Conservation (phyloP, 2,113 vertebrate species). For the Petrocephalus microphthalmus region DNA sequence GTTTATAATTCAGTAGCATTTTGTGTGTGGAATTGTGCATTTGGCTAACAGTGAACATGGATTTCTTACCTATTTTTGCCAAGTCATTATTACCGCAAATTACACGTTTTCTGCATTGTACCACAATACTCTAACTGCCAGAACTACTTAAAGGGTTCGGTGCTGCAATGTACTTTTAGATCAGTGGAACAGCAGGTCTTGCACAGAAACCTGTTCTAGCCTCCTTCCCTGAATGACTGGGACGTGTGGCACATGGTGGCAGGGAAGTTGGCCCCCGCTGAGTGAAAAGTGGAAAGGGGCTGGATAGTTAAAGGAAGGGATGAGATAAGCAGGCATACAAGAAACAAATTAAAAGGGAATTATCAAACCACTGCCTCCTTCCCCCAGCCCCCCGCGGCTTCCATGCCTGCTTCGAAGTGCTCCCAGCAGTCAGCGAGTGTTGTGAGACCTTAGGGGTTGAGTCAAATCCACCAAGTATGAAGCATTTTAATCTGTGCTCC, state of each 20-base stretch:
- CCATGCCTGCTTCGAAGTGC: not conserved
- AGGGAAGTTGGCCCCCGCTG: not conserved
- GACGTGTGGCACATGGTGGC: not conserved
- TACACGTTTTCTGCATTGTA: not conserved
- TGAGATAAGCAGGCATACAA: conserved; percentile 32
- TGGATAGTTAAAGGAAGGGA: conserved; percentile 31
- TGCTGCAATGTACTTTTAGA: not conserved
- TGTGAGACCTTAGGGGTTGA: not conserved
- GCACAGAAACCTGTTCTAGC: not conserved
- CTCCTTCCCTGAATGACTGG: not conserved
- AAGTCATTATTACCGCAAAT: not conserved
- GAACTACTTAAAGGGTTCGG: not conserved
- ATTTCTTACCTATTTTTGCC: not conserved
- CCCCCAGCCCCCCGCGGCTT: not conserved
- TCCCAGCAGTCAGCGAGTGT: not conserved
- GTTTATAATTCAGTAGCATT: not conserved
- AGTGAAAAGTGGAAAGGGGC: not conserved
- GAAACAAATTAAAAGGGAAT: conserved; percentile 25
- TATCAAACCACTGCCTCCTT: conserved; percentile 9
- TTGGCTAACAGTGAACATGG: not conserved
- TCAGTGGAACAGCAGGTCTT: not conserved
- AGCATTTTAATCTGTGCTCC: not conserved
- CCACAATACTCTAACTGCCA: not conserved
- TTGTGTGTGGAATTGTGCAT: not conserved
- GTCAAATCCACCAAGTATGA: not conserved